A percentile compares a stretch with the other conserved stretches of the same genome.
phyloP scores from a whole-genome alignment of 2,888 invertebrate species.

The Bhutanitis thaidina region DNA sequence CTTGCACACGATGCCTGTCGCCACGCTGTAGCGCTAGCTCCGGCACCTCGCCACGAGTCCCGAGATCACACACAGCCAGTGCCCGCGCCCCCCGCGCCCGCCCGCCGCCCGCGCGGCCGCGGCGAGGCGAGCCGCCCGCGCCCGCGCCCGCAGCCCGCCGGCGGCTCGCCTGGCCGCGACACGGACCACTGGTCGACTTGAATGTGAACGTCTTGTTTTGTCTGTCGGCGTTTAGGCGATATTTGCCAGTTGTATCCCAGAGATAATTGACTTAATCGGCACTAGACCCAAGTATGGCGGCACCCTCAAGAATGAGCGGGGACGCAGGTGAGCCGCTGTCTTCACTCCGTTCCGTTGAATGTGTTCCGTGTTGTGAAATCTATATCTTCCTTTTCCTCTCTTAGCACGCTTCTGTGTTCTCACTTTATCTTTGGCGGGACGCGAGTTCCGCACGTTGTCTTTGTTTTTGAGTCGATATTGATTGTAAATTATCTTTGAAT shows the following conservation, averaged over 20 bases:
- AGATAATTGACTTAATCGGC: constrained; percentile 99
- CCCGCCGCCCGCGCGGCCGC: constrained; percentile 26
- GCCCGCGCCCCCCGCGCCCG: constrained; percentile 39
- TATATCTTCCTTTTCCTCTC: constrained; percentile 78
- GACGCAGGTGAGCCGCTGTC: constrained; percentile 97
- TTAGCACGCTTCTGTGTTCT: constrained; percentile 82
- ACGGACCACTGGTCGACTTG: constrained; percentile 58
- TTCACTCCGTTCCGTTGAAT: constrained; percentile 81
- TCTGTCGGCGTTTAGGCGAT: constrained; percentile 93
- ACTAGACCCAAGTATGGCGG: constrained; percentile 99
- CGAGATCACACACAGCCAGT: constrained; percentile 76
- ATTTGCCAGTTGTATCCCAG: constrained; percentile 99
- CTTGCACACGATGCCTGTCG: constrained; percentile 81
- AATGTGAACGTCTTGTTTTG: constrained; percentile 82
- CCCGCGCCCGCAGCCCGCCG: constrained; percentile 27
- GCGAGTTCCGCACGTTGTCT: constrained; percentile 75
- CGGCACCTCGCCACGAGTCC: constrained; percentile 78
- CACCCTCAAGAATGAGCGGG: constrained; percentile 99
- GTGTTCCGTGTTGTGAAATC: constrained; percentile 80
- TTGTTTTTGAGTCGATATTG: constrained; percentile 76
- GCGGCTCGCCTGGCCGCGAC: constrained; percentile 30
- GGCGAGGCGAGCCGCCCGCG: constrained; percentile 27
- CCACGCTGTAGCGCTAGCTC: constrained; percentile 81
- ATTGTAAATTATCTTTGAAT: constrained; percentile 75
- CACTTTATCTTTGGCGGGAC: constrained; percentile 77